Evolutionary conservation across 2,888 invertebrate species (phyloP).

Genomic region (Esperia sulphurella): DNA sequence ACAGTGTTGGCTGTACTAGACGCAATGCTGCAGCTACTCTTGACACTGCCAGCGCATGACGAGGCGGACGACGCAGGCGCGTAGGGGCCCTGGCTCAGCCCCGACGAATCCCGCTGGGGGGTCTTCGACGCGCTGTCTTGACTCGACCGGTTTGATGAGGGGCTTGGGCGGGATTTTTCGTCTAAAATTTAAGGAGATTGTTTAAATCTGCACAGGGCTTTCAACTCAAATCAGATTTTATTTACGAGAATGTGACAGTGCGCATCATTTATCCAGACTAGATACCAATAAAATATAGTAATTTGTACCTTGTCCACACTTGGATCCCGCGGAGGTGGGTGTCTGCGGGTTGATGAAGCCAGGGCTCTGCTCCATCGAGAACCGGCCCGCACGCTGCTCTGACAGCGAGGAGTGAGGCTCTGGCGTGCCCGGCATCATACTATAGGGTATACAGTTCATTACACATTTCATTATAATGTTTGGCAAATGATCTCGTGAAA

Average conservation of each 20-base stretch:
- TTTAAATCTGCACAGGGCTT: too few species aligned
- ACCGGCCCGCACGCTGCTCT: conserved; percentile 66
- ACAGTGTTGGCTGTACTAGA: conserved; percentile 43
- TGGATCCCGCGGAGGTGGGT: conserved; percentile 57
- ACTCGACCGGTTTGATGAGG: conserved; percentile 68
- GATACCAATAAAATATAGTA: too few species aligned
- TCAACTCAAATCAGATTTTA: too few species aligned
- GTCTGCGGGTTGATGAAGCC: conserved; percentile 75
- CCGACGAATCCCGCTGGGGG: conserved; percentile 54
- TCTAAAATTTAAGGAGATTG: conserved; percentile 36
- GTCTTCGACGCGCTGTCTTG: conserved; percentile 70
- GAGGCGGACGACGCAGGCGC: conserved; percentile 54
- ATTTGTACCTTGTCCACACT: conserved; percentile 47
- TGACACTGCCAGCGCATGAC: conserved; percentile 42
- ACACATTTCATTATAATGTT: too few species aligned
- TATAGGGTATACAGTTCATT: too few species aligned
- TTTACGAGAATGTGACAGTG: too few species aligned
- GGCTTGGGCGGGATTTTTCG: conserved; percentile 75
- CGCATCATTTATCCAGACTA: too few species aligned
- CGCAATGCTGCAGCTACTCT: conserved; percentile 56
- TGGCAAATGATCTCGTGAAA: too few species aligned
- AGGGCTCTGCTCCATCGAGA: conserved; percentile 73
- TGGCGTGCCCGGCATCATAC: conserved; percentile 76
- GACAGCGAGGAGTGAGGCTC: conserved; percentile 65
- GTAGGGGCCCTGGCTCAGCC: conserved; percentile 62